Conservation (phyloP, 2,888 invertebrate genomes). For the Drosophila formosana region DNA sequence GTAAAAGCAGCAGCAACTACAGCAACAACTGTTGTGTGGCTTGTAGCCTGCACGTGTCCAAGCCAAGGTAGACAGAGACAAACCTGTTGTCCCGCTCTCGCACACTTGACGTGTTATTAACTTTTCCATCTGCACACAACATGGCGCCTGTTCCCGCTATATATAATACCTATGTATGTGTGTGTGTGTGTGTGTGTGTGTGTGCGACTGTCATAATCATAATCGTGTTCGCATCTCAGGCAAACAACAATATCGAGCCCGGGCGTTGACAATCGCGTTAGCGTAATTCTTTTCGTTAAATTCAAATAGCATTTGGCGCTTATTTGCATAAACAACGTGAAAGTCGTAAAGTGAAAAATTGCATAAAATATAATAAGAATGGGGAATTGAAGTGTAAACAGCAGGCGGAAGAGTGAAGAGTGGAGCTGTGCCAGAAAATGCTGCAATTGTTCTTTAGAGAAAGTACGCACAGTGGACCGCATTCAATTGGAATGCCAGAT, state of each 20-base stretch:
- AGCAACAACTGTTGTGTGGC: constrained; percentile 66
- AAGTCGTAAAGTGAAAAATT: constrained; percentile 80
- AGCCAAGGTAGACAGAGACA: constrained; percentile 7
- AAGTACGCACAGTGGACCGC: constrained; percentile 38
- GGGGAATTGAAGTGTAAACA: constrained; percentile 49
- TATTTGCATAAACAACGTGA: constrained; percentile 79
- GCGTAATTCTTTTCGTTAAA: constrained; percentile 71
- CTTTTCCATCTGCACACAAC: constrained; percentile 53
- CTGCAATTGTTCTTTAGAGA: constrained; percentile 51
- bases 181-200: constrained; percentile 15
- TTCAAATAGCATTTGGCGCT: constrained; percentile 77
- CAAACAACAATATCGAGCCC: constrained; percentile 41
- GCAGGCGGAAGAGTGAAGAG: constrained; percentile 28
- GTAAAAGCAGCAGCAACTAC: constrained; percentile 60
- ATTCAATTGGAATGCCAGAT: not conserved
- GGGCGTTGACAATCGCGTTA: constrained; percentile 75
- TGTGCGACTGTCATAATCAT: constrained; percentile 62
- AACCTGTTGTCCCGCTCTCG: not conserved
- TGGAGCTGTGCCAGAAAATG: constrained; percentile 29
- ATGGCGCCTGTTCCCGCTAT: constrained; percentile 49
- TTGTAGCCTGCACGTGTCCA: constrained; percentile 67
- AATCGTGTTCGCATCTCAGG: constrained; percentile 53
- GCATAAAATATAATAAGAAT: constrained; percentile 63
- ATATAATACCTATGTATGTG: not conserved
- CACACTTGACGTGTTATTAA: constrained; percentile 48